A percentile compares a stretch with the other conserved stretches of the same genome.
Evolutionary conservation across 2,113 vertebrate genomes (phyloP).

Genomic region (Peucedramus taeniatus): DNA sequence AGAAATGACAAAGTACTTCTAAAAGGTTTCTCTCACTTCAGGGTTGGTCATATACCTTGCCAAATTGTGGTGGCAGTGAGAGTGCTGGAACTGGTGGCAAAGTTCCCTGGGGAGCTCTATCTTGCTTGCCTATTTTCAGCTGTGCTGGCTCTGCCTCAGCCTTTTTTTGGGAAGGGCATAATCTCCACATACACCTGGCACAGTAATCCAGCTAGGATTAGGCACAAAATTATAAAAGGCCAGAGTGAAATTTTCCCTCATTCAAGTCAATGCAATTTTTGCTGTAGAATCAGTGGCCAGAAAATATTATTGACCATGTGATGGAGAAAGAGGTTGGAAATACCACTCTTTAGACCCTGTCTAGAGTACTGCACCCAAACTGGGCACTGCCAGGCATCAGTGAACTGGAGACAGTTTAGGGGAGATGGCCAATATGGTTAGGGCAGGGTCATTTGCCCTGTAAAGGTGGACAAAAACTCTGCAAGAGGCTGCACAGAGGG

Average conservation of each 20-base stretch:
- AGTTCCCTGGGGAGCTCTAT: neutral
- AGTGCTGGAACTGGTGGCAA: neutral
- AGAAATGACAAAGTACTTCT: neutral
- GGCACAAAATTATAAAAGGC: neutral
- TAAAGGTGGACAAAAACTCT: neutral
- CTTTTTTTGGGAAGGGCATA: neutral
- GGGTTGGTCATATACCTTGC: neutral
- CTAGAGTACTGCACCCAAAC: neutral
- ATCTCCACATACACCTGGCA: neutral
- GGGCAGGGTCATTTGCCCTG: neutral
- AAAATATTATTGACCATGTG: neutral
- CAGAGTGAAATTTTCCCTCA: accelerated
- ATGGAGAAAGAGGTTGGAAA: neutral
- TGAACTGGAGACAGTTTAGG: neutral
- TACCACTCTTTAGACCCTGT: accelerated
- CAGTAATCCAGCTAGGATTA: neutral
- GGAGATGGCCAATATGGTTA: neutral
- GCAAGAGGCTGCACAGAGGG: neutral
- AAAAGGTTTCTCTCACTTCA: neutral
- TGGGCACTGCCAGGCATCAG: neutral
- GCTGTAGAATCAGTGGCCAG: neutral
- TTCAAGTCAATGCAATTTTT: neutral
- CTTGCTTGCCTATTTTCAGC: neutral
- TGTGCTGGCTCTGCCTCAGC: neutral
- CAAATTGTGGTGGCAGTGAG: neutral